Evolutionary conservation across 2,888 invertebrate species (phyloP), one percentile per base, ranked within the genome.

Genomic region (Ptilodon capucinus): DNA sequence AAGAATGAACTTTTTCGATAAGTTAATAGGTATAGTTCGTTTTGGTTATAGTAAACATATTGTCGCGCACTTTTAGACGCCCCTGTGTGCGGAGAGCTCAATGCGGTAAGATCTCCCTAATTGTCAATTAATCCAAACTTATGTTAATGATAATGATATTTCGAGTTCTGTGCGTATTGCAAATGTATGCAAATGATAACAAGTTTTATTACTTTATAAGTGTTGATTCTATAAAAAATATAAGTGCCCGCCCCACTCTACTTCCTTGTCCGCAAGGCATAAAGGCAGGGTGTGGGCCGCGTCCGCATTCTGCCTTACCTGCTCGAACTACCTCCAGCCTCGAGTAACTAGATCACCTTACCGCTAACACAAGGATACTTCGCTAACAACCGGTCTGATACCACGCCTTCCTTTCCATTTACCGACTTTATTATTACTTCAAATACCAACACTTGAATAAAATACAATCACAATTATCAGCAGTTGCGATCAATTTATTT

Each of bases 391-490:
- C 81, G 79, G 85, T 84, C 64, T 50, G 55, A 60, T 68, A 72
- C 84, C 87, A 84, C 89, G 84, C 90, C 90, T 84, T 65, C 76
- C 86, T 89, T 84, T 90, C 88, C 82, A 84, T 83, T 90, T 86
- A 76, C 81, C 71, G 63, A 63, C 66, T 62, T 56, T 58, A 72
- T 74, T 79, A 80, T 74, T 77, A 68, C 70, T 75, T 72, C 74
- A 71, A 69, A 65, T 65, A 55, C 55, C 53, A 46, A 64, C 67
- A 58, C 54, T 60, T 68, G 62, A 72, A 65, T 69, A 56, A 64
- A 58, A 64, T 59, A 63, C 60, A 64, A 64, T 62, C 51, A 51
- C 61, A 70, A 66, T 66, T 61, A 67, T 64, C 51, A 44, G 47
- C 51, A 54, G 32, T 44, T 21, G 55, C 59, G 68, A 71, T 65